phyloP scores from a whole-genome alignment of 2,113 vertebrate species.

The Sander lucioperca region DNA sequence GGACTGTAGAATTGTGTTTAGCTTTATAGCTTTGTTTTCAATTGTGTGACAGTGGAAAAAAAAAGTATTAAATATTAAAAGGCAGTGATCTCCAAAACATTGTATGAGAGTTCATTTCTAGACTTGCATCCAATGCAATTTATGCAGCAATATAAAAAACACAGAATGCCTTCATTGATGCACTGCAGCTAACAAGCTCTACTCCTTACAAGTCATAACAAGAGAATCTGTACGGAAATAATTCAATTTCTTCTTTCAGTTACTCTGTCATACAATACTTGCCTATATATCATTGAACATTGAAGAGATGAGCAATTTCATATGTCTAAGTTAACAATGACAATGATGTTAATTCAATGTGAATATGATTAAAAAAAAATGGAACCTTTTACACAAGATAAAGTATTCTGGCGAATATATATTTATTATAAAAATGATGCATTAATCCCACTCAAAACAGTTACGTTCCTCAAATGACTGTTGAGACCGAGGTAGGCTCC shows the following conservation, averaged over 20 bases:
- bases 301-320: neutral
- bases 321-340: neutral
- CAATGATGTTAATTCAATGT: neutral
- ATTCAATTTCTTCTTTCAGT: neutral
- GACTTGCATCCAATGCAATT: neutral
- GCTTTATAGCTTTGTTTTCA: neutral
- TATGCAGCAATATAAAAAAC: neutral
- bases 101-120: too few relatives aligned
- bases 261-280: neutral
- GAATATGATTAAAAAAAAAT: neutral
- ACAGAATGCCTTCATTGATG: neutral
- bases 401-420: neutral
- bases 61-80: neutral
- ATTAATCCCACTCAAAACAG: neutral
- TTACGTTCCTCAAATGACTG: neutral
- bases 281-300: neutral
- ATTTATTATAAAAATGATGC: constrained; percentile 48
- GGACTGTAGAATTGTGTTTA: neutral
- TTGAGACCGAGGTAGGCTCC: neutral
- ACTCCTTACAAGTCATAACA: neutral
- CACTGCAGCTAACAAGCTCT: neutral
- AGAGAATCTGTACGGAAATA: neutral
- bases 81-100: neutral
- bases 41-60: neutral
- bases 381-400: neutral